A percentile compares a stretch with the other conserved stretches of the same genome.
Conservation (phyloP, 2,113 vertebrate species). For the Heptranchias perlo region DNA sequence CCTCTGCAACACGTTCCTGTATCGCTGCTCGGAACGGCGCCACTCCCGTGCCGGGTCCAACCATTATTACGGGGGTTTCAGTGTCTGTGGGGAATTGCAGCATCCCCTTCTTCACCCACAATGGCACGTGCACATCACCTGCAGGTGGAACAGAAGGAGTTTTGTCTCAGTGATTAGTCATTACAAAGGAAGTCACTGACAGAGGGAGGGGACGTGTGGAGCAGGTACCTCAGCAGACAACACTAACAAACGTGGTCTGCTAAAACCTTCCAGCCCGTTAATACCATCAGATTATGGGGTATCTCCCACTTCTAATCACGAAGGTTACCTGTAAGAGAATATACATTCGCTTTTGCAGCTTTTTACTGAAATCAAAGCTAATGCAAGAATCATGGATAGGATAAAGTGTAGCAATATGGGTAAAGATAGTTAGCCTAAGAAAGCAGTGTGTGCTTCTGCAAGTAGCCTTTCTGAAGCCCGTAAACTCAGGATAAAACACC, state of each 20-base stretch:
- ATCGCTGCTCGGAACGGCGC: slow-evolving; percentile 83
- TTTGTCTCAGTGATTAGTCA: background rate
- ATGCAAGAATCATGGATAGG: background rate
- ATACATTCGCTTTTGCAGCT: background rate
- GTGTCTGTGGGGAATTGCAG: slow-evolving; percentile 68
- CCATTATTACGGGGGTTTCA: slow-evolving; percentile 72
- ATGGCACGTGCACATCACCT: slow-evolving; percentile 68
- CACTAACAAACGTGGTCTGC: background rate
- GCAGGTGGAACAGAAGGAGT: background rate
- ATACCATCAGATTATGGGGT: background rate
- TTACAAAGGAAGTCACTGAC: background rate
- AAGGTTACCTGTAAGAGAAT: background rate
- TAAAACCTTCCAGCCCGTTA: background rate
- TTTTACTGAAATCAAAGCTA: background rate
- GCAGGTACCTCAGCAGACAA: background rate
- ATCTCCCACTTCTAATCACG: background rate
- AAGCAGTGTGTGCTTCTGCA: background rate
- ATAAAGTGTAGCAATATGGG: background rate
- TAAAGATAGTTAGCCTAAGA: background rate
- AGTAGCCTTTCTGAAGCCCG: background rate
- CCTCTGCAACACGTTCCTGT: slow-evolving; percentile 72
- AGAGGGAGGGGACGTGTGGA: no score
- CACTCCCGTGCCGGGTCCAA: slow-evolving; percentile 90
- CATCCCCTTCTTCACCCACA: slow-evolving; percentile 82
- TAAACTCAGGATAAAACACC: background rate